These are phyloP conservation scores for Epinotia brunnichana DNA, from an alignment of 2,888 invertebrate species.

Conservation along the genomic window DNA sequence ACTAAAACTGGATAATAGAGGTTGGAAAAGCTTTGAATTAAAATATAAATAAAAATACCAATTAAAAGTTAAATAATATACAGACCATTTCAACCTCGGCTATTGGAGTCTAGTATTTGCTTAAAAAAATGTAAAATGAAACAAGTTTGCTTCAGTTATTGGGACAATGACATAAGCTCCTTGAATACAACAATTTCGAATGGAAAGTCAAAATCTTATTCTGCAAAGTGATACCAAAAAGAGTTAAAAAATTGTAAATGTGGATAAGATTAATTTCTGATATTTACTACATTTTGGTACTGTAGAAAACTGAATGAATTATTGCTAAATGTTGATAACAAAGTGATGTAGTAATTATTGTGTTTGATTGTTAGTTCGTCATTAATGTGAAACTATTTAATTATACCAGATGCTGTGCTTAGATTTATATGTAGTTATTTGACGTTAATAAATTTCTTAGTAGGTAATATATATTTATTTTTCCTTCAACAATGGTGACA, in stretches of 20 bases:
- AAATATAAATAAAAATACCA: background rate
- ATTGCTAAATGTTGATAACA: constrained; percentile 9
- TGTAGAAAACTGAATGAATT: background rate
- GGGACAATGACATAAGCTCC: background rate
- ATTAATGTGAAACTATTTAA: background rate
- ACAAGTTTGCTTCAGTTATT: background rate
- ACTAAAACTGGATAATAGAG: background rate
- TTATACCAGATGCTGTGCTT: constrained; percentile 18
- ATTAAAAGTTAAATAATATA: background rate
- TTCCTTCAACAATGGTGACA: too few species aligned
- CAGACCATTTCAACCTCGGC: background rate
- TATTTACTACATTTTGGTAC: background rate
- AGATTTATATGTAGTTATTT: constrained; percentile 17
- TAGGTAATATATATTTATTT: background rate
- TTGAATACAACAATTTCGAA: background rate
- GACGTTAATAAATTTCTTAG: constrained; percentile 5
- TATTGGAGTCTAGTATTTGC: background rate
- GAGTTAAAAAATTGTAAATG: background rate
- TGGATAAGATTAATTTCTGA: background rate
- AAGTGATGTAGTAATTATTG: constrained; percentile 4
- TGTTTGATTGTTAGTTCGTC: constrained; percentile 10
- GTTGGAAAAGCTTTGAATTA: too few species aligned
- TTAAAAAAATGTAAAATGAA: background rate
- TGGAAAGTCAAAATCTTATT: too few species aligned
- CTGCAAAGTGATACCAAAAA: background rate